These are phyloP conservation scores for Holothuria glaberrima DNA, from an alignment of 35 echinoderm and acorn worm species.

Conservation along the genomic window DNA sequence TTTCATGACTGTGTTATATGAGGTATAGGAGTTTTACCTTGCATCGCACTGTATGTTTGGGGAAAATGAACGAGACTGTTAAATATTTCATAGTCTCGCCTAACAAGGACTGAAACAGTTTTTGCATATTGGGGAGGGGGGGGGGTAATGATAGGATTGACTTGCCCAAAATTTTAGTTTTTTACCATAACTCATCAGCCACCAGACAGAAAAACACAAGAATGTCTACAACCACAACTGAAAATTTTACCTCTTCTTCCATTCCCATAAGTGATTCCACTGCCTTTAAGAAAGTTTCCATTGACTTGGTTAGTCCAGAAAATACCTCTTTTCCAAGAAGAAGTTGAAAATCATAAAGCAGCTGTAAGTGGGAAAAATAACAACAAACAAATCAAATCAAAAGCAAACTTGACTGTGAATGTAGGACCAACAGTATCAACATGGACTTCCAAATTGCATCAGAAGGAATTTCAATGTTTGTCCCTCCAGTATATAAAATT, in stretches of 20 bases:
- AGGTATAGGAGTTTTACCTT: too few species aligned
- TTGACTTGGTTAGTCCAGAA: neutral
- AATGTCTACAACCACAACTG: neutral
- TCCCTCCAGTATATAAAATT: too few species aligned
- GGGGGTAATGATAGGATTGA: too few species aligned
- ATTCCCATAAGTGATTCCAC: neutral
- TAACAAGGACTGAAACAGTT: too few species aligned
- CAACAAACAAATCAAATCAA: neutral
- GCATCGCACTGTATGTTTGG: too few species aligned
- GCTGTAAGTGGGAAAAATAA: neutral
- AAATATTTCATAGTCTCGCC: too few species aligned
- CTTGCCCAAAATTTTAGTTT: too few species aligned
- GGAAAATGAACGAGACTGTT: too few species aligned
- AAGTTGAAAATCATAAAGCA: neutral
- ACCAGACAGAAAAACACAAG: neutral
- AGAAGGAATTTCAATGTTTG: too few species aligned
- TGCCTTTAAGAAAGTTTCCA: neutral
- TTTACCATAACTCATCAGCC: slow-evolving; percentile 5
- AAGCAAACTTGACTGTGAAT: neutral
- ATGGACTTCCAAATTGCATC: neutral
- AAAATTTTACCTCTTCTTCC: neutral
- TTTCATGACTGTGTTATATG: neutral
- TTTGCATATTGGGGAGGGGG: too few species aligned
- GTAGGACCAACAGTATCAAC: neutral
- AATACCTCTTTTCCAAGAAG: neutral